Percentiles rank a stretch among this genome's conserved stretches.
Evolutionary conservation across 2,797 vertebrate species (phyloP).

Genomic region (Rhabdomys pumilio): DNA sequence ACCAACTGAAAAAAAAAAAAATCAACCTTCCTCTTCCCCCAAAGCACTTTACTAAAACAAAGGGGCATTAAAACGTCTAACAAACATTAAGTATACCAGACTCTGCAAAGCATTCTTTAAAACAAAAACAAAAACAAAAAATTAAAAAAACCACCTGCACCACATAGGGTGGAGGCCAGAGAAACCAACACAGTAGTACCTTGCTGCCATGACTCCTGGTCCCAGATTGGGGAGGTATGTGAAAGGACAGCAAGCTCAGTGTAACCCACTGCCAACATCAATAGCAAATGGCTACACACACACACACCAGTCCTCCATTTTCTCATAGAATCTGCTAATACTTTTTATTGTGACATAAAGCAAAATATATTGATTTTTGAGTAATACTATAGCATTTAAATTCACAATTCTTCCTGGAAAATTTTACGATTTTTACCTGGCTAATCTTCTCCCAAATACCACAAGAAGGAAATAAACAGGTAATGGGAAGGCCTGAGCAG

Average conservation of each 20-base stretch:
- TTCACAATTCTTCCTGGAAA: conserved; percentile 58
- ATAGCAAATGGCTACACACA: not conserved
- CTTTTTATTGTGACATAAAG: conserved; percentile 37
- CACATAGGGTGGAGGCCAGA: conserved; percentile 71
- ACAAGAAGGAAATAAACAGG: conserved; percentile 23
- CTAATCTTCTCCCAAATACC: not conserved
- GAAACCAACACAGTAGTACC: not conserved
- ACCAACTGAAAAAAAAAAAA: not conserved
- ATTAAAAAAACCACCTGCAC: conserved; percentile 37
- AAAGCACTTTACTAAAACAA: conserved; percentile 64
- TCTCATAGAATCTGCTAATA: not conserved
- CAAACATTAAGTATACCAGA: conserved; percentile 43
- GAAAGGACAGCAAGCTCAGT: not conserved
- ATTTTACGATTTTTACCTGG: not conserved
- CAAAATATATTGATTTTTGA: conserved; percentile 30
- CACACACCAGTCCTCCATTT: not conserved
- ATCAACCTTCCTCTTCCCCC: not conserved
- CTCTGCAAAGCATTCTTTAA: conserved; percentile 71
- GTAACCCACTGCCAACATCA: not conserved
- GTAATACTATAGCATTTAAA: conserved; percentile 42
- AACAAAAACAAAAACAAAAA: conserved; percentile 46
- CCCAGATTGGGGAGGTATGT: not conserved
- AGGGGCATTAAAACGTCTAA: conserved; percentile 44
- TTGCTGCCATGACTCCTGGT: conserved; percentile 76
- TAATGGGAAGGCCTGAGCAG: conserved; percentile 17